A percentile compares a stretch with the other conserved stretches of the same genome.
Evolutionary conservation across 2,113 vertebrate genomes (phyloP).

Genomic region (Corythoichthys intestinalis): DNA sequence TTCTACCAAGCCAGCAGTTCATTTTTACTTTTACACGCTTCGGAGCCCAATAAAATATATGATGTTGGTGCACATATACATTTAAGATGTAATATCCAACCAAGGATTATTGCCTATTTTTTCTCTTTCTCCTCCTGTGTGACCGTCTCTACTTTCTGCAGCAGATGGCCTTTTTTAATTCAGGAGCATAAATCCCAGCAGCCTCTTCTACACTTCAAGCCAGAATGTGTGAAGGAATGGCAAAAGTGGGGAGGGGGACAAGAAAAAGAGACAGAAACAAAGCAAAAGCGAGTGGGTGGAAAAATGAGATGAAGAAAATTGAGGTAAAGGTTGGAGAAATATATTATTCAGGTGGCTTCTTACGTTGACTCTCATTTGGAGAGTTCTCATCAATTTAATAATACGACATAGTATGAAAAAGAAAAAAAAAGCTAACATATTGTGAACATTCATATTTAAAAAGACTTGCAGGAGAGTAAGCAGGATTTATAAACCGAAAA

Average conservation of each 20-base stretch:
- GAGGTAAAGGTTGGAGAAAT: constrained; percentile 26
- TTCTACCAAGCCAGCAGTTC: not conserved
- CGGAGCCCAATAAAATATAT: not conserved
- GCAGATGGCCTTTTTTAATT: constrained; percentile 73
- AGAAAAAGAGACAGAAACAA: constrained; percentile 31
- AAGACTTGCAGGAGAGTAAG: not conserved
- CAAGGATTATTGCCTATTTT: constrained; percentile 38
- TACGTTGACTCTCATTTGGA: constrained; percentile 55
- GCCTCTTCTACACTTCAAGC: constrained; percentile 62
- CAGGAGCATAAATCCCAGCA: constrained; percentile 59
- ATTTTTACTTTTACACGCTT: not conserved
- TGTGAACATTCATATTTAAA: not conserved
- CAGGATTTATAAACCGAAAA: not conserved
- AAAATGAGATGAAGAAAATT: constrained; percentile 7
- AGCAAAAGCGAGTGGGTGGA: constrained; percentile 36
- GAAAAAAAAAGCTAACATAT: not conserved
- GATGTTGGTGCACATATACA: constrained; percentile 25
- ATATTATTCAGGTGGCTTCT: constrained; percentile 38
- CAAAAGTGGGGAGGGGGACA: constrained; percentile 15
- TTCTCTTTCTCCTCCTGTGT: constrained; percentile 43
- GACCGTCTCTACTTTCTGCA: constrained; percentile 49
- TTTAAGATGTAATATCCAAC: constrained; percentile 30
- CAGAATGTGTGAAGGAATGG: constrained; percentile 57
- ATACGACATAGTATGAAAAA: constrained; percentile 29
- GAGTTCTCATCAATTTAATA: constrained; percentile 65